Conservation (phyloP, 1,140 invertebrate species). For the Zaprionus ornatus region DNA sequence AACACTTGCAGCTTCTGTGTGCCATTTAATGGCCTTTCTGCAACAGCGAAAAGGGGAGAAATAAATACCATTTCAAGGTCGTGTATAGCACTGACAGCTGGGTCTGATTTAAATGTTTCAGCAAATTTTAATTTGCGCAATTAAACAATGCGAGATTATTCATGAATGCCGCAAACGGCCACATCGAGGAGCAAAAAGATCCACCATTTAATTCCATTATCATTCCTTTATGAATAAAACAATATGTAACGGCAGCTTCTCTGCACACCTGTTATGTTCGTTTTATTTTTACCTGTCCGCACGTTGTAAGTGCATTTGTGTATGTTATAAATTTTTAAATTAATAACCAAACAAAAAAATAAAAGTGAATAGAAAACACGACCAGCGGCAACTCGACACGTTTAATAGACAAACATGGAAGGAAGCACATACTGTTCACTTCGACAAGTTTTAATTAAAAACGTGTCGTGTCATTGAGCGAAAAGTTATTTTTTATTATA, state of each 20-base stretch:
- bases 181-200: background rate
- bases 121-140: constrained; percentile 40
- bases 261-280: background rate
- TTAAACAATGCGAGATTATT: constrained; percentile 21
- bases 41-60: constrained; percentile 1
- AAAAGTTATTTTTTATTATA: background rate
- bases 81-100: constrained; percentile 55
- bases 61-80: constrained; percentile 61
- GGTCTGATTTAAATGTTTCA: constrained; percentile 40
- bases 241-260: background rate
- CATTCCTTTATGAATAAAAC: background rate
- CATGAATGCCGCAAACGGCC: background rate
- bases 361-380: background rate
- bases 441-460: constrained; percentile 5
- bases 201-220: background rate
- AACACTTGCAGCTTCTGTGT: constrained; percentile 44
- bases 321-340: background rate
- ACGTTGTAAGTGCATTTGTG: background rate
- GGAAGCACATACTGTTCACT: background rate
- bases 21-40: constrained; percentile 57
- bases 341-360: background rate
- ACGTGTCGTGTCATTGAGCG: background rate
- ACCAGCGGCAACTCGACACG: background rate
- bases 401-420: background rate
- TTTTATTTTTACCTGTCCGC: background rate